Evolutionary conservation across 2,888 invertebrate genomes (phyloP).

Genomic region (Erpobdella octoculata): DNA sequence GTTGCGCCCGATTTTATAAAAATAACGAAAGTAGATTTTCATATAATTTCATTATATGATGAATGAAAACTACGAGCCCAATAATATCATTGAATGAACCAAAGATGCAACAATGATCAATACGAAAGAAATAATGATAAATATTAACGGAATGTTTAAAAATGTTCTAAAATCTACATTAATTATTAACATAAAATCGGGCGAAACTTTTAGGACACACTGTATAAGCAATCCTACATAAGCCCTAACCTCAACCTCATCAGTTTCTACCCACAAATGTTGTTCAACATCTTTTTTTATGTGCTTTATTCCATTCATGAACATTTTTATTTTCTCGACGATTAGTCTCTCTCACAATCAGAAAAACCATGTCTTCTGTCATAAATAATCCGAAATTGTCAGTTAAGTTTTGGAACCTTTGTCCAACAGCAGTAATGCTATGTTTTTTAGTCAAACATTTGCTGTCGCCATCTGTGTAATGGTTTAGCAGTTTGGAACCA

Average conservation of each 20-base stretch:
- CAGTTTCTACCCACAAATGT: not conserved
- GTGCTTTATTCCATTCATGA: constrained; percentile 1
- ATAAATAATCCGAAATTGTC: not conserved
- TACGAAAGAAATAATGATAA: no score
- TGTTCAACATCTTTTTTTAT: not conserved
- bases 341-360: not conserved
- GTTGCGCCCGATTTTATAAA: no score
- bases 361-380: not conserved
- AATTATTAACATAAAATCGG: no score
- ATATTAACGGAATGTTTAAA: no score
- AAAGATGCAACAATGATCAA: no score
- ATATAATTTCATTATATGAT: no score
- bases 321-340: not conserved
- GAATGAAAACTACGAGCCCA: no score
- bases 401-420: not conserved
- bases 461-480: constrained; percentile 2
- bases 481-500: not conserved
- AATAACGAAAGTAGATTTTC: no score
- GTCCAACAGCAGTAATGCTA: not conserved
- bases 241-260: not conserved
- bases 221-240: not conserved
- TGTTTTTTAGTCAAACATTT: not conserved
- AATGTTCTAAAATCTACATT: no score
- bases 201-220: no score
- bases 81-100: no score